Percentiles rank a stretch among this genome's conserved stretches.
Conservation (phyloP, 1,140 invertebrate species). For the Psilanteris sp. region DNA sequence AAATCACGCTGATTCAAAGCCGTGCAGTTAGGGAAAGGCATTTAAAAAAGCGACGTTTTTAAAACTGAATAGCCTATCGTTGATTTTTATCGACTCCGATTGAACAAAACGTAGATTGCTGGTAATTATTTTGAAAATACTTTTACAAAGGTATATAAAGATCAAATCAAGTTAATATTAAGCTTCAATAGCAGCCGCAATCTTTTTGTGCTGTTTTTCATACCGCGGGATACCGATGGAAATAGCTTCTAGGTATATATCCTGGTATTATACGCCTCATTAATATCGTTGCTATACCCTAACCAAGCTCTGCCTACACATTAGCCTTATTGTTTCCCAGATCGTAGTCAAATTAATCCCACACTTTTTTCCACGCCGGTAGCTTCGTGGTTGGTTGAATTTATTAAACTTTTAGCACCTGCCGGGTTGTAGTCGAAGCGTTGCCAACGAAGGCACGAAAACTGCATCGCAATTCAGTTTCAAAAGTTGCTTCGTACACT, state of each 20-base stretch:
- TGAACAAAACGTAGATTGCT: no score
- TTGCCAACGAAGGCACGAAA: neutral
- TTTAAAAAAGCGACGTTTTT: no score
- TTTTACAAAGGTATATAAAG: slow-evolving; percentile 15
- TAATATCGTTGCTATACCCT: slow-evolving; percentile 36
- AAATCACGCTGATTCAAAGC: no score
- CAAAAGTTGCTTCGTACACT: neutral
- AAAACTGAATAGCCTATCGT: no score
- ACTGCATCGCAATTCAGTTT: neutral
- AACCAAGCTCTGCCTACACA: slow-evolving; percentile 16
- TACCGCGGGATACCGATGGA: slow-evolving; percentile 35
- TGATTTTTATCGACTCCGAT: no score
- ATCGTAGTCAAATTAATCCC: slow-evolving; percentile 44
- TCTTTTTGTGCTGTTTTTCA: slow-evolving; percentile 32
- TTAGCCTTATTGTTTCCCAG: slow-evolving; percentile 48
- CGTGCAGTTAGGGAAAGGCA: no score
- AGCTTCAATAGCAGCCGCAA: neutral
- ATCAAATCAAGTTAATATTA: slow-evolving; percentile 13
- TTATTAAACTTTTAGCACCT: slow-evolving; percentile 42
- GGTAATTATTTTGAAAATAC: neutral
- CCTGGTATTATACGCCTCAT: slow-evolving; percentile 48
- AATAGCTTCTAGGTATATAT: slow-evolving; percentile 25
- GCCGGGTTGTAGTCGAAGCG: neutral
- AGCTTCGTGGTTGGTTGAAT: slow-evolving; percentile 18
- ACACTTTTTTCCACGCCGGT: slow-evolving; percentile 30